Conservation (phyloP, 2,888 invertebrate species). For the Eurytoma adleriae region DNA sequence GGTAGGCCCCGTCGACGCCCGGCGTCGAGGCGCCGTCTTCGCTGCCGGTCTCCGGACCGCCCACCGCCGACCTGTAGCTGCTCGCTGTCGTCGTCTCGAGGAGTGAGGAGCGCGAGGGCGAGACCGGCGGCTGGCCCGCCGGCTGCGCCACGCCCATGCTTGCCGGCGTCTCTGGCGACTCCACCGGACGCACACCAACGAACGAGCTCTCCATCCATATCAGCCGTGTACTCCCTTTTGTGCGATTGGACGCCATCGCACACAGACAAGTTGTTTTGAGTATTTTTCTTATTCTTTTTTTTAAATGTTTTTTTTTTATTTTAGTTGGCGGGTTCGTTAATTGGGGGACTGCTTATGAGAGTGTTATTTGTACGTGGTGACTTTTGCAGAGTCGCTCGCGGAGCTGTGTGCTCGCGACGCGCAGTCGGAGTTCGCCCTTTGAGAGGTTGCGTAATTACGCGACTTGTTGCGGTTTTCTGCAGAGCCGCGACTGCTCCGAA, state of each 20-base stretch:
- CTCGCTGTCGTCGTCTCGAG: slow-evolving; percentile 5
- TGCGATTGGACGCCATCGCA: neutral
- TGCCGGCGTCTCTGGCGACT: slow-evolving; percentile 87
- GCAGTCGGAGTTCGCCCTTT: too few species aligned
- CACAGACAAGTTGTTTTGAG: slow-evolving; percentile 27
- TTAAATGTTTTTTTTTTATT: slow-evolving; percentile 12
- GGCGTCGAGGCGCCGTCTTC: slow-evolving; percentile 52
- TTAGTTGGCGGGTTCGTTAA: neutral
- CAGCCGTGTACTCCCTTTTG: slow-evolving; percentile 82
- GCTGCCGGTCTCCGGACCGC: slow-evolving; percentile 36
- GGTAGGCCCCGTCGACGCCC: slow-evolving; percentile 10
- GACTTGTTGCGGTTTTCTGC: too few species aligned
- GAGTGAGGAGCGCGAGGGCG: slow-evolving; percentile 32
- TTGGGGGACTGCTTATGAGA: neutral
- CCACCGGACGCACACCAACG: slow-evolving; percentile 89
- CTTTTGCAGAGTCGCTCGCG: neutral
- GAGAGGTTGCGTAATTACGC: too few species aligned
- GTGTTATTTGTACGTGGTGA: slow-evolving; percentile 8
- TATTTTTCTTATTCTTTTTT: slow-evolving; percentile 1
- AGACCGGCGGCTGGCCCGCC: neutral
- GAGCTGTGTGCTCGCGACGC: too few species aligned
- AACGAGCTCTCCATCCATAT: slow-evolving; percentile 97
- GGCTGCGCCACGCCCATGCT: slow-evolving; percentile 18
- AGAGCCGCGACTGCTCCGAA: too few species aligned
- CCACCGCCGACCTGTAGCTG: neutral